Conservation (phyloP, 2,888 invertebrate genomes). For the Dicyrtoma fusca region DNA sequence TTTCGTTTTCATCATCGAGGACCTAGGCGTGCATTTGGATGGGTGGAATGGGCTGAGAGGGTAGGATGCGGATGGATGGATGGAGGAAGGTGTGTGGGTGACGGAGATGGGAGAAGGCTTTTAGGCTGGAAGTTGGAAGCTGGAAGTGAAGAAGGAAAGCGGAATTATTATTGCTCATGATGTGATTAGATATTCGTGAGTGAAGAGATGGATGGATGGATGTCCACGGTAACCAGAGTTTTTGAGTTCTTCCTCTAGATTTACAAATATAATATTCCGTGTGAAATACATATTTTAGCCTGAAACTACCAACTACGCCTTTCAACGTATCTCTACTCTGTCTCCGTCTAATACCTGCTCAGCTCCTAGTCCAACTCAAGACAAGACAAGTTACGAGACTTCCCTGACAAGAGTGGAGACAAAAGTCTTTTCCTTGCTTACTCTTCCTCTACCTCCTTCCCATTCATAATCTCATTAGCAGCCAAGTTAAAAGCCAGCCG, state of each 20-base stretch:
- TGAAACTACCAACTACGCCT: too few relatives aligned
- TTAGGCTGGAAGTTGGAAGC: neutral
- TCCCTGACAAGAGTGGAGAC: too few relatives aligned
- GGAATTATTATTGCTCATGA: slow-evolving; percentile 23
- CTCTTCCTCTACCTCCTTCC: slow-evolving; percentile 21
- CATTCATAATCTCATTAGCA: slow-evolving; percentile 41
- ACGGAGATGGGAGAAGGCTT: slow-evolving; percentile 10
- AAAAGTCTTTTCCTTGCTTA: neutral
- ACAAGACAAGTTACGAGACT: too few relatives aligned
- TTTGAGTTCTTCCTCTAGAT: neutral
- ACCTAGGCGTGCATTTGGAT: neutral
- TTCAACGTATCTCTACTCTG: neutral
- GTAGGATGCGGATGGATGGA: neutral
- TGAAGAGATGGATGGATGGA: slow-evolving; percentile 18
- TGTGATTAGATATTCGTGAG: slow-evolving; percentile 14
- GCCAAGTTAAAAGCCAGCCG: slow-evolving; percentile 49
- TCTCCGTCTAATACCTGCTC: slow-evolving; percentile 15
- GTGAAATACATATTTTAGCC: too few relatives aligned
- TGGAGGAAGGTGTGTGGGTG: neutral
- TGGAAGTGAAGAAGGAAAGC: slow-evolving; percentile 1
- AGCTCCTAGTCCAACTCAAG: too few relatives aligned
- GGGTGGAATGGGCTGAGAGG: neutral
- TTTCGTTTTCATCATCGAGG: neutral
- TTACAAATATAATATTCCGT: too few relatives aligned
- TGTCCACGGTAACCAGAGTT: neutral